Evolutionary conservation across 2,113 vertebrate species (phyloP).

Genomic region (Otis tarda): DNA sequence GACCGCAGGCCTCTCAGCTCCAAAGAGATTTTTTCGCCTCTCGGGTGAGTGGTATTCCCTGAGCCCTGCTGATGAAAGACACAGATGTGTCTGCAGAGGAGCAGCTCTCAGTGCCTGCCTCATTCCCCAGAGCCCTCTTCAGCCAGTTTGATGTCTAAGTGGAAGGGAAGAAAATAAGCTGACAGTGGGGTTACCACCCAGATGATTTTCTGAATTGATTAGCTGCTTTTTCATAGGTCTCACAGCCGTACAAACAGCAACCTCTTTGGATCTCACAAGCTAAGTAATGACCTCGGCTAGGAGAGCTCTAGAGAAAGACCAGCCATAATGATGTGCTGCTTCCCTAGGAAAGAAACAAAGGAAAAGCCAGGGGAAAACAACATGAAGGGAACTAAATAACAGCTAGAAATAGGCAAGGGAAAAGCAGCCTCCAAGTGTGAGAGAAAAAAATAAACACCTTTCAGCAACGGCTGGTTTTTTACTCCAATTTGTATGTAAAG

Average conservation of each 20-base stretch:
- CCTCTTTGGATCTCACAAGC: constrained; percentile 1
- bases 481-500: not conserved
- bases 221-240: constrained; percentile 54
- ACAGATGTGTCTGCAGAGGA: constrained; percentile 69
- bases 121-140: constrained; percentile 66
- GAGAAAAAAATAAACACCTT: constrained; percentile 5
- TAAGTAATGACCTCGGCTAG: constrained; percentile 45
- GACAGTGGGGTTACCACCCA: constrained; percentile 73
- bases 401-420: constrained; percentile 9
- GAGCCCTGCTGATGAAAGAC: constrained; percentile 70
- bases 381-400: constrained; percentile 27
- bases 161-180: constrained; percentile 73
- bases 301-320: constrained; percentile 51
- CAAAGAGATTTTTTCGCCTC: constrained; percentile 27
- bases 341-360: constrained; percentile 54
- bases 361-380: constrained; percentile 31
- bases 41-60: constrained; percentile 48
- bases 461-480: not conserved
- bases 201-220: constrained; percentile 74
- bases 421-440: not conserved
- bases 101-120: constrained; percentile 46
- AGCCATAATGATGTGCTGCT: constrained; percentile 55
- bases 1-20: not conserved
- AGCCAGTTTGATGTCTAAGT: constrained; percentile 72
- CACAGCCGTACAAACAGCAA: constrained; percentile 45